These are phyloP conservation scores for Amphiprion clarkii DNA, from an alignment of 2,797 vertebrate genomes.

Conservation along the genomic window DNA sequence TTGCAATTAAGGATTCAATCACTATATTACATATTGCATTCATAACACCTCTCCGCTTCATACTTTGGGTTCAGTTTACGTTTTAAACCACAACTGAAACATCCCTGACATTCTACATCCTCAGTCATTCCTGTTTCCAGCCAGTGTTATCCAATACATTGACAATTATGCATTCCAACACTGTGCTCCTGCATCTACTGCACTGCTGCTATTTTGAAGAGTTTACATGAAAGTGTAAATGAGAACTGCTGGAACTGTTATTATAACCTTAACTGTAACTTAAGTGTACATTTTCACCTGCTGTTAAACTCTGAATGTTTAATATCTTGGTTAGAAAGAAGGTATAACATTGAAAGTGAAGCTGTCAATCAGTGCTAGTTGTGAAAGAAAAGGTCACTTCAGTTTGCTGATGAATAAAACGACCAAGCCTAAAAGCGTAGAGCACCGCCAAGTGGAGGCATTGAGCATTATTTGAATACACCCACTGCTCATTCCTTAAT, in stretches of 20 bases:
- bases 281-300: background rate
- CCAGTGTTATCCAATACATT: background rate
- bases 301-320: conserved; percentile 10
- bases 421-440: conserved; percentile 1
- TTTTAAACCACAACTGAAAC: conserved; percentile 4
- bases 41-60: background rate
- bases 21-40: background rate
- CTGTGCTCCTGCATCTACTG: conserved; percentile 15
- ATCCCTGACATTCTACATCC: background rate
- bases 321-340: background rate
- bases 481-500: background rate
- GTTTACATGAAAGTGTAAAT: background rate
- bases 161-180: conserved; percentile 20
- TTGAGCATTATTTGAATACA: background rate
- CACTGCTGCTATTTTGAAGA: conserved; percentile 9
- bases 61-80: conserved; percentile 18
- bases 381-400: background rate
- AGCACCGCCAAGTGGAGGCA: conserved; percentile 49
- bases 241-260: conserved; percentile 6
- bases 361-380: background rate
- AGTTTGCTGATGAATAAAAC: conserved; percentile 1
- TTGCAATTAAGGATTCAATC: background rate
- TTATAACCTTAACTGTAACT: background rate
- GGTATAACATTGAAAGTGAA: background rate
- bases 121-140: conserved; percentile 24